phyloP scores from a whole-genome alignment of 2,113 vertebrate species.

The Ctenodactylus gundi region DNA sequence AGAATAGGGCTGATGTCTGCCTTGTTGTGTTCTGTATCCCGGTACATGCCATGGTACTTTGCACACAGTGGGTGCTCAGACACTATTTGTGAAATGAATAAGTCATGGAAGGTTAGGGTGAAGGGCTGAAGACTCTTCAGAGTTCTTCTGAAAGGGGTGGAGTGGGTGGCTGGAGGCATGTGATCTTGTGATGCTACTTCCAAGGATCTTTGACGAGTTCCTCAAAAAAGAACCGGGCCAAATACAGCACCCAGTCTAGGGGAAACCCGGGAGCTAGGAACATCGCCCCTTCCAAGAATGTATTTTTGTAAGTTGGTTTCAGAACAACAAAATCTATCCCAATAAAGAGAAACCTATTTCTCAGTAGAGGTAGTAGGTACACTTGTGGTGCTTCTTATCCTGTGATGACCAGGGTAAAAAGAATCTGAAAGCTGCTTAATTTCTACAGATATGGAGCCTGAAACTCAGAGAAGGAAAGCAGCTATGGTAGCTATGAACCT shows the following conservation, averaged over 20 bases:
- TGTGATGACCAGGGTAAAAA: neutral
- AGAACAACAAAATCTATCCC: slow-evolving; percentile 59
- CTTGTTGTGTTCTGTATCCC: neutral
- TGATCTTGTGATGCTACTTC: neutral
- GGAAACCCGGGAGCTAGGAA: slow-evolving; percentile 57
- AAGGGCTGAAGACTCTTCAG: neutral
- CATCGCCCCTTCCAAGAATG: slow-evolving; percentile 57
- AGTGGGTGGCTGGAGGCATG: neutral
- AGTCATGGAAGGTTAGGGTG: neutral
- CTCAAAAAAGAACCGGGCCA: slow-evolving; percentile 34
- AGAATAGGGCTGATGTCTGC: neutral
- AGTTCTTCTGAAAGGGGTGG: neutral
- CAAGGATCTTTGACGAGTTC: slow-evolving; percentile 48
- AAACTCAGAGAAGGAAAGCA: slow-evolving; percentile 24
- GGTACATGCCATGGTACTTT: neutral
- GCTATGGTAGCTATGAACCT: neutral
- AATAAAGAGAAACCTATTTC: slow-evolving; percentile 60
- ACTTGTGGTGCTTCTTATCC: neutral
- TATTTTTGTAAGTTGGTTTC: slow-evolving; percentile 49
- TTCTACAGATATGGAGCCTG: neutral
- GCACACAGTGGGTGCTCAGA: neutral
- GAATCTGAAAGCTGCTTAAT: neutral
- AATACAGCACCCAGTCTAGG: neutral
- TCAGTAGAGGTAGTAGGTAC: neutral
- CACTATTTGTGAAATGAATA: neutral